Base-by-base conservation (phyloP, 1,140 invertebrate genomes). In the Acromyrmex charruanus region DNA sequence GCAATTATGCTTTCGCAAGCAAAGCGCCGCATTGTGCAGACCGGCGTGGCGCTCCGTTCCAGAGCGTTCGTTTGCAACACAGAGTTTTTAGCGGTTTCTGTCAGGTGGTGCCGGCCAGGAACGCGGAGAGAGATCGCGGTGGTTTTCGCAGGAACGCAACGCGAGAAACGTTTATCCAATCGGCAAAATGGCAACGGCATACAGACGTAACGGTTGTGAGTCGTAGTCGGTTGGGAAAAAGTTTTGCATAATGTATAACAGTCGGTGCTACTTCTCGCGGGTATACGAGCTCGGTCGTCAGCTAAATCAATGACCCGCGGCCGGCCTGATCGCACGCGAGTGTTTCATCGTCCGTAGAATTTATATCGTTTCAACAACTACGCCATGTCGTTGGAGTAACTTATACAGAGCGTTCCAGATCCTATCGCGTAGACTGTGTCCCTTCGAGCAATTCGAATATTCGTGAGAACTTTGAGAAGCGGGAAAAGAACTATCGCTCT, bases 211-310 rank as follows among this genome's bases (percentile, higher is more conserved):
- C 69, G 77, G 12, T 55, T 49, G 68, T 21, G 75, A 59, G 72
- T 21, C 53, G 39, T 31, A 59, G 72, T 31, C 53, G 39, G 51
- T 66, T 58, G 72, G 68, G 71, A 88, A 88, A 90, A 81, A 74
- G 87, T 86, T 88, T 80, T 91, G 87, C 87, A 91, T 91, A 91
- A 91, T 91, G 71, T 81, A 91, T 87, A 91, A 88, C 82, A 44
- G 39, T 28, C 53, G 77, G 31, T 65, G 61, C 77, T 35, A 77
- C 75, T 79, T 72, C 80, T 84, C 87, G 16, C 66, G 84, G 63
- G 59, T 68, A 68, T 88, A 90, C 55, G 79, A 63, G 87, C 77
- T 68, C 68, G 69, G 39, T 61, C 53, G 77, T 84, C 77, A 68
- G 68, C 79, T 74, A 90, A 91, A 91, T 91, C 90, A 90, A 90